Percentiles rank a stretch among this genome's conserved stretches.
Conservation (phyloP, 2,888 invertebrate species). For the Chalcis sispes region DNA sequence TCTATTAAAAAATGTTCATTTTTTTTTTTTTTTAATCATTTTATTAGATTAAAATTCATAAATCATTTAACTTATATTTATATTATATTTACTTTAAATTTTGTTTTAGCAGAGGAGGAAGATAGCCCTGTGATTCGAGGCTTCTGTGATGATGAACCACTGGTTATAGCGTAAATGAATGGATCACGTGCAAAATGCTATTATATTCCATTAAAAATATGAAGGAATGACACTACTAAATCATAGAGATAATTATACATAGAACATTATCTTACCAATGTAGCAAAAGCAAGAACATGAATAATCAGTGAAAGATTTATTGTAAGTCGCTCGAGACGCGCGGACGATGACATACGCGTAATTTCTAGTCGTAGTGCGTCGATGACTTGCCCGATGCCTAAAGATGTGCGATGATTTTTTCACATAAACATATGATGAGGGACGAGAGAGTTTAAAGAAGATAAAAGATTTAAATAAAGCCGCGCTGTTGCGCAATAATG, state of each 20-base stretch:
- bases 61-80: background rate
- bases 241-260: slow-evolving; percentile 66
- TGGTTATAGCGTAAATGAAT: slow-evolving; percentile 88
- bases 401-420: slow-evolving; percentile 37
- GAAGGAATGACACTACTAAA: slow-evolving; percentile 63
- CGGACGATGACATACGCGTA: slow-evolving; percentile 54
- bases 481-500: slow-evolving; percentile 2
- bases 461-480: slow-evolving; percentile 29
- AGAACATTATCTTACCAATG: slow-evolving; percentile 61
- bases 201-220: slow-evolving; percentile 56
- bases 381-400: slow-evolving; percentile 57
- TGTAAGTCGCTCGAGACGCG: slow-evolving; percentile 57
- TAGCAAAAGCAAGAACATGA: slow-evolving; percentile 51
- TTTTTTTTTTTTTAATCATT: background rate
- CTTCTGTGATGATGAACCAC: slow-evolving; percentile 95
- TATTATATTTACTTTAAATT: slow-evolving; percentile 15
- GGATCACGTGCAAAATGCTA: background rate
- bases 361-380: slow-evolving; percentile 58
- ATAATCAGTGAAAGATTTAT: slow-evolving; percentile 49
- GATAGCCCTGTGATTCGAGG: slow-evolving; percentile 93
- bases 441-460: slow-evolving; percentile 8
- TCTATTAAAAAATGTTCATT: background rate
- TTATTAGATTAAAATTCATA: background rate
- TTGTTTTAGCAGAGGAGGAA: slow-evolving; percentile 82
- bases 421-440: slow-evolving; percentile 11